phyloP scores from a whole-genome alignment of 2,888 invertebrate species.

The Apamea monoglypha region DNA sequence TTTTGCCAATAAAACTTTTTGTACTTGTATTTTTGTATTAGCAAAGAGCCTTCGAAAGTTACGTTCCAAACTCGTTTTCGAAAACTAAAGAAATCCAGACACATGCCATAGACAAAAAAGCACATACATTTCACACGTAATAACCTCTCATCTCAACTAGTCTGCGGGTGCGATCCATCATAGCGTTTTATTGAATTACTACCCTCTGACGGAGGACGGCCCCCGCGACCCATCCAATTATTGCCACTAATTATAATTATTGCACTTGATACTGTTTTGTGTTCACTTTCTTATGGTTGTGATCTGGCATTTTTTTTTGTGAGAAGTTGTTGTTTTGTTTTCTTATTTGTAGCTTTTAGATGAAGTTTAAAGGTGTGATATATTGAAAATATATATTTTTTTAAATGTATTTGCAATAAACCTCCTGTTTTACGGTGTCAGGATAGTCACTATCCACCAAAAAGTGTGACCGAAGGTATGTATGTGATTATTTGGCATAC shows the following conservation, averaged over 20 bases:
- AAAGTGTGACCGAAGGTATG: not conserved
- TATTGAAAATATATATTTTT: too few relatives aligned
- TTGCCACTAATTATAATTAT: slow-evolving; percentile 76
- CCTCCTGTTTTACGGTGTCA: not conserved
- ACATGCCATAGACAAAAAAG: slow-evolving; percentile 22
- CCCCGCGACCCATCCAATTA: slow-evolving; percentile 73
- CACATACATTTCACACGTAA: slow-evolving; percentile 44
- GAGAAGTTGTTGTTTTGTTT: slow-evolving; percentile 11
- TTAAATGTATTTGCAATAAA: not conserved
- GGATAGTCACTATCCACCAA: not conserved
- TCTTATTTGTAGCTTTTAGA: not conserved
- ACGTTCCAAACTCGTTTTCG: not conserved
- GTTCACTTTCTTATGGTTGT: slow-evolving; percentile 35
- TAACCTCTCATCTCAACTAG: slow-evolving; percentile 52
- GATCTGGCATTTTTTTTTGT: slow-evolving; percentile 12
- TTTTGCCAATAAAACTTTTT: too few relatives aligned
- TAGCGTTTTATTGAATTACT: slow-evolving; percentile 79
- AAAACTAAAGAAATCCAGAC: not conserved
- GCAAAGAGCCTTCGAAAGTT: not conserved
- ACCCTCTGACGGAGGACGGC: slow-evolving; percentile 69
- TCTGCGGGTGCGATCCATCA: slow-evolving; percentile 80
- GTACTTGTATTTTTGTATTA: too few relatives aligned
- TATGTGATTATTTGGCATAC: too few relatives aligned
- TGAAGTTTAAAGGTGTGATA: not conserved
- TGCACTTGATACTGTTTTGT: slow-evolving; percentile 68